These are phyloP conservation scores for Hypothenemus hampei DNA, from an alignment of 1,140 invertebrate genomes.

Conservation along the genomic window DNA sequence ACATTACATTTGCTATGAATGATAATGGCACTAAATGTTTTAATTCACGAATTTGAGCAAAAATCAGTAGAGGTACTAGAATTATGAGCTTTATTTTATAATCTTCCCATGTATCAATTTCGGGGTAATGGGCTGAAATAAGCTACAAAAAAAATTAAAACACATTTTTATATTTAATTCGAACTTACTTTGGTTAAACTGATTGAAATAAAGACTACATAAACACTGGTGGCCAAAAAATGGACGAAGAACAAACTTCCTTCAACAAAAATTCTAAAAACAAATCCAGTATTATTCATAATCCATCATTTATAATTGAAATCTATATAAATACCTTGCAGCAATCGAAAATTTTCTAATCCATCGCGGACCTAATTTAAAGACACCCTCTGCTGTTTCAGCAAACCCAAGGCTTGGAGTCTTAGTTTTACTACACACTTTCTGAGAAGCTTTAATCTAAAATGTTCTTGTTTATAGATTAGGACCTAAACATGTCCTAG, in stretches of 20 bases:
- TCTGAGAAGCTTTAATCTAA: conserved; percentile 67
- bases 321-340: conserved; percentile 49
- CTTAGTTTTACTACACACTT: conserved; percentile 61
- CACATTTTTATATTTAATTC: not conserved
- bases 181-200: conserved; percentile 60
- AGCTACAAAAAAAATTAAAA: conserved; percentile 14
- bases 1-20: conserved; percentile 62
- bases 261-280: conserved; percentile 57
- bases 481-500: not conserved
- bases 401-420: conserved; percentile 67
- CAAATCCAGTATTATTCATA: conserved; percentile 15
- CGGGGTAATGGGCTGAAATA: conserved; percentile 7
- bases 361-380: conserved; percentile 61
- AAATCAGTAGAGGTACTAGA: conserved; percentile 53
- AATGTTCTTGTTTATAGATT: not conserved
- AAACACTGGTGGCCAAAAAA: conserved; percentile 64
- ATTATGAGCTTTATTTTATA: conserved; percentile 54
- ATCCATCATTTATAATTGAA: not conserved
- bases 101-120: conserved; percentile 11
- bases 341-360: conserved; percentile 54
- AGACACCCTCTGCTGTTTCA: conserved; percentile 72
- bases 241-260: conserved; percentile 58
- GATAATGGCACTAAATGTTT: conserved; percentile 74
- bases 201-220: conserved; percentile 67
- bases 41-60: conserved; percentile 63